phyloP scores from a whole-genome alignment of 1,140 invertebrate species.

The Bombus superbus region DNA sequence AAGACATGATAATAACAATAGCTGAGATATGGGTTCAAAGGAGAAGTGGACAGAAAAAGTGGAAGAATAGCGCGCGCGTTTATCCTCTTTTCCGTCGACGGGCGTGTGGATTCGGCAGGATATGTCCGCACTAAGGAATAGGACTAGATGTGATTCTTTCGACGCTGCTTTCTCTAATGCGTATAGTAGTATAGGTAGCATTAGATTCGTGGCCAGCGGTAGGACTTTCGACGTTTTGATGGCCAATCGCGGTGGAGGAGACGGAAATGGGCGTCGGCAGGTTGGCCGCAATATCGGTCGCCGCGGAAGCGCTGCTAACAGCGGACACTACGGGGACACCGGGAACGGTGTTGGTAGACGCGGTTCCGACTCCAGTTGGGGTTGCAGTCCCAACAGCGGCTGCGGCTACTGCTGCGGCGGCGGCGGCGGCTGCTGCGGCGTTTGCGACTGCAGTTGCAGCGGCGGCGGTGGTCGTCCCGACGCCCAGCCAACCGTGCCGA shows the following conservation, averaged over 20 bases:
- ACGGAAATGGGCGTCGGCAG: slow-evolving; percentile 56
- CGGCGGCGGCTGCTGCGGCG: slow-evolving; percentile 41
- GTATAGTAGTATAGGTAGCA: slow-evolving; percentile 80
- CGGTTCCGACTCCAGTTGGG: not conserved
- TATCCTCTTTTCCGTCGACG: slow-evolving; percentile 66
- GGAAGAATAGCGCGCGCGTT: not conserved
- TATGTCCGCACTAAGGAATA: slow-evolving; percentile 80
- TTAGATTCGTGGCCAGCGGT: slow-evolving; percentile 66
- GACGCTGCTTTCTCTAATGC: slow-evolving; percentile 81
- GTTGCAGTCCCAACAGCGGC: slow-evolving; percentile 17
- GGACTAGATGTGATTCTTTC: slow-evolving; percentile 83
- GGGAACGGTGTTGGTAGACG: slow-evolving; percentile 54
- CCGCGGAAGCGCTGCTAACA: slow-evolving; percentile 40
- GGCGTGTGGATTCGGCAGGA: slow-evolving; percentile 22
- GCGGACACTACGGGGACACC: slow-evolving; percentile 72
- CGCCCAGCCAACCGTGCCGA: slow-evolving; percentile 80
- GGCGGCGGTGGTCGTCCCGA: slow-evolving; percentile 62
- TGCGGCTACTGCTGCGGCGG: slow-evolving; percentile 26
- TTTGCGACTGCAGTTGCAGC: slow-evolving; percentile 4
- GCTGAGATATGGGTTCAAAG: too few relatives aligned
- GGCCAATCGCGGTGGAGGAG: slow-evolving; percentile 64
- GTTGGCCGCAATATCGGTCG: not conserved
- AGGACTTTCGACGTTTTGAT: slow-evolving; percentile 60
- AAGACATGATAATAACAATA: not conserved
- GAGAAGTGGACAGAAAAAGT: too few relatives aligned